Percentiles rank a stretch among this genome's conserved stretches.
phyloP scores from a whole-genome alignment of 1,140 invertebrate species.

The Idris sp. region DNA sequence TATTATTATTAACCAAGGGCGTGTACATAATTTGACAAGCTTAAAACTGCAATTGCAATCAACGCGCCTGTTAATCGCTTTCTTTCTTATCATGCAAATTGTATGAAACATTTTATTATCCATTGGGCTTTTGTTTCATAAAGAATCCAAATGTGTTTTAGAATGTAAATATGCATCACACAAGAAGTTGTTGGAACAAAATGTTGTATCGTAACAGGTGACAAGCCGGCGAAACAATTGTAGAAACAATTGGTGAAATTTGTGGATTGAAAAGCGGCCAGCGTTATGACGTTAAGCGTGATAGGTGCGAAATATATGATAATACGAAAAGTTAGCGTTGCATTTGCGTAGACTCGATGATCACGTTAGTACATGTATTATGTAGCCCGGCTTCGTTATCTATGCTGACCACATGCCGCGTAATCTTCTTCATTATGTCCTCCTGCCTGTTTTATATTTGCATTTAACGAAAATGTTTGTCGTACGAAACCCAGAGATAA shows the following conservation, averaged over 20 bases:
- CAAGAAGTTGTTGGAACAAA: no score
- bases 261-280: slow-evolving; percentile 31
- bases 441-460: slow-evolving; percentile 71
- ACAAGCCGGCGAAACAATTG: slow-evolving; percentile 24
- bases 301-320: slow-evolving; percentile 62
- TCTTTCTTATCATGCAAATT: slow-evolving; percentile 21
- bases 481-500: slow-evolving; percentile 27
- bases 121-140: not conserved
- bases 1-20: slow-evolving; percentile 45
- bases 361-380: slow-evolving; percentile 43
- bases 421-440: slow-evolving; percentile 76
- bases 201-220: slow-evolving; percentile 1
- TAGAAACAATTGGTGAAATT: no score
- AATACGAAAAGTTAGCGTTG: slow-evolving; percentile 67
- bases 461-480: slow-evolving; percentile 75
- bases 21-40: slow-evolving; percentile 39
- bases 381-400: slow-evolving; percentile 68
- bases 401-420: slow-evolving; percentile 74
- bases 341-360: slow-evolving; percentile 65
- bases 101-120: slow-evolving; percentile 31
- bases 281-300: slow-evolving; percentile 25
- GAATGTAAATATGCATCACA: not conserved
- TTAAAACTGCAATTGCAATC: slow-evolving; percentile 13
- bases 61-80: not conserved
- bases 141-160: not conserved